Evolutionary conservation across 2,113 vertebrate genomes (phyloP).

Genomic region (Laticauda colubrina): DNA sequence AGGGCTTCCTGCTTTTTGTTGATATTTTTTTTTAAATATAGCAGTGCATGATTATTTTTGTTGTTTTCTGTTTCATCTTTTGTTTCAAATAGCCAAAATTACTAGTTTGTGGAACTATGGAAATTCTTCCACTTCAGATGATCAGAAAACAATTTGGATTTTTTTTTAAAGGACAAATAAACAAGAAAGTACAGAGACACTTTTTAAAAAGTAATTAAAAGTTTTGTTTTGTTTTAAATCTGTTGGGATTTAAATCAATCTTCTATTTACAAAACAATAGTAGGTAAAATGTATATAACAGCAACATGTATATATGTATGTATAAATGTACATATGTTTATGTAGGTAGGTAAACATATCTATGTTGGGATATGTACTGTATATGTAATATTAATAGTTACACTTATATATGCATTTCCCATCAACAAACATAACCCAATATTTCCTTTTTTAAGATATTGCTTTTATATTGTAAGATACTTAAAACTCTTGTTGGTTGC

Average conservation of each 20-base stretch:
- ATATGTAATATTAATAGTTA: too few relatives aligned
- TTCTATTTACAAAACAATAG: not conserved
- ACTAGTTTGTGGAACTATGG: not conserved
- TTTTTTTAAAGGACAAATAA: not conserved
- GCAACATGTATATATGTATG: not conserved
- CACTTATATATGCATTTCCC: not conserved
- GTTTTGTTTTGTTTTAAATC: not conserved
- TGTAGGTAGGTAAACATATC: not conserved
- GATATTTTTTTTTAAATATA: not conserved
- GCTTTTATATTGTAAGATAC: not conserved
- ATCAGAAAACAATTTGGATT: not conserved
- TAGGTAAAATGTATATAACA: not conserved
- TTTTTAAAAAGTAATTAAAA: not conserved
- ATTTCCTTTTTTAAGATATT: not conserved
- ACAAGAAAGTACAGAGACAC: not conserved
- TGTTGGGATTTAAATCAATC: not conserved
- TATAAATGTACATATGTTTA: not conserved
- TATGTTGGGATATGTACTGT: too few relatives aligned
- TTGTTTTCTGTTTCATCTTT: not conserved
- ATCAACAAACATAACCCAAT: not conserved
- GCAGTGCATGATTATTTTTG: not conserved
- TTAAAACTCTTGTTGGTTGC: not conserved
- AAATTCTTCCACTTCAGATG: not conserved
- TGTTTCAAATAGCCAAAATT: not conserved
- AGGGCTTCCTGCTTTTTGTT: not conserved